Base-by-base conservation (phyloP, 2,113 vertebrate genomes). In the Pomatostomus ruficeps region DNA sequence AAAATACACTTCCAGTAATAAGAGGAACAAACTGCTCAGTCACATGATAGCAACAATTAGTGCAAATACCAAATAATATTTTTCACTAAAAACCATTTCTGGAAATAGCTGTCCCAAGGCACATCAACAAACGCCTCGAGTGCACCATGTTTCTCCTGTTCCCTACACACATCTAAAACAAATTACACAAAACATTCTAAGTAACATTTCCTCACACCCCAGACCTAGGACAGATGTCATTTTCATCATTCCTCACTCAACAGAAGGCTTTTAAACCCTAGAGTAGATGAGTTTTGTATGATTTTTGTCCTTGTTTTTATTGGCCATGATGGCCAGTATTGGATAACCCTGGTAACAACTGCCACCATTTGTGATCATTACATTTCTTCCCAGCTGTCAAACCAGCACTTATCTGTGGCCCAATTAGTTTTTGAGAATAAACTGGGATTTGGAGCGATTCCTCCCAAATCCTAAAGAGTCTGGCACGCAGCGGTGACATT, bases 331-430 rank as follows among this genome's bases (percentile, higher is more conserved):
- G 75, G 87, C 80, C 51, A 91, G 74, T 63, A 74, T 33, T 86
- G 85, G 88, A 70, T 85, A 76, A 79, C 45, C 21, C 55, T 24
- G 59, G 61, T 46, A 86, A 58, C 83, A 79, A 80, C 84, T 88
- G 79, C 59, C 90, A 76, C 62, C 31, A 57, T 94, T 76, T 91
- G 82, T 67, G 72, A 91, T 81, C 73, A 49, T 84, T 85, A 52
- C 51, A 45, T 78, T 33, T 91, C 85, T 88, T 79, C 75, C 68
- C 93, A 93, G 88, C 79, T 95, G 88, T 94, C 89, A 88, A 94
- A 91, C 40, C 65, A 80, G 55, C 63, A 90, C 91, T 95, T 59
- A 85, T 91, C 91, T 83, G 72, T 45, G 65, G 75, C 7, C 40
- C 88, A 80, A 90, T 86, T 93, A 90, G 75, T 59, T 93, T 94